Conservation (phyloP, 1,140 invertebrate genomes). For the Pteromalus puparum region DNA sequence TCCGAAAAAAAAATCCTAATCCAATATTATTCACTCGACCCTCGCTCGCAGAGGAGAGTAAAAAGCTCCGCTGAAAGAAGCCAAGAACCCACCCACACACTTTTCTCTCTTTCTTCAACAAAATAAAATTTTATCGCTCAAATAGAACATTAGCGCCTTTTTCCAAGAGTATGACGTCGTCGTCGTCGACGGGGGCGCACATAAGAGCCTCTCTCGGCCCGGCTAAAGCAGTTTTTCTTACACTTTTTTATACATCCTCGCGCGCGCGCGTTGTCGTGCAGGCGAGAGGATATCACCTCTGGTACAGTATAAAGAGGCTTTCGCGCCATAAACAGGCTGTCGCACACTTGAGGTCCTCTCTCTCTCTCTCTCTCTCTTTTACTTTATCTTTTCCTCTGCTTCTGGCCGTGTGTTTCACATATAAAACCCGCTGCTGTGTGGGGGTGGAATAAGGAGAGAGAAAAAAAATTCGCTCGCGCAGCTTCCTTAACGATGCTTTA, state of each 20-base stretch:
- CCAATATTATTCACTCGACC: neutral
- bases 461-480: constrained; percentile 52
- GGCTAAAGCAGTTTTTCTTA: neutral
- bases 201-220: neutral
- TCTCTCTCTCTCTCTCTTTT: too few relatives aligned
- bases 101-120: neutral
- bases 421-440: neutral
- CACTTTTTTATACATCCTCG: neutral
- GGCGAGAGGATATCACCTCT: neutral
- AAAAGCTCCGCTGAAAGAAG: neutral
- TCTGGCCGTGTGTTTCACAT: neutral
- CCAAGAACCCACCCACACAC: neutral
- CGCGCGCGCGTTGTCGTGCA: neutral
- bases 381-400: too few relatives aligned
- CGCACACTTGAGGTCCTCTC: neutral
- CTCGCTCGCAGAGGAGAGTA: neutral
- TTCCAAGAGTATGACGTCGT: neutral
- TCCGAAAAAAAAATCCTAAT: neutral
- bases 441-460: neutral
- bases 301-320: constrained; percentile 19
- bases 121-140: constrained; percentile 18
- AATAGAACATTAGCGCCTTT: constrained; percentile 11
- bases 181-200: neutral
- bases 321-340: constrained; percentile 43
- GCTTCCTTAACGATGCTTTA: constrained; percentile 60